Evolutionary conservation across 1,140 invertebrate species (phyloP).

Genomic region (Halotydeus destructor): DNA sequence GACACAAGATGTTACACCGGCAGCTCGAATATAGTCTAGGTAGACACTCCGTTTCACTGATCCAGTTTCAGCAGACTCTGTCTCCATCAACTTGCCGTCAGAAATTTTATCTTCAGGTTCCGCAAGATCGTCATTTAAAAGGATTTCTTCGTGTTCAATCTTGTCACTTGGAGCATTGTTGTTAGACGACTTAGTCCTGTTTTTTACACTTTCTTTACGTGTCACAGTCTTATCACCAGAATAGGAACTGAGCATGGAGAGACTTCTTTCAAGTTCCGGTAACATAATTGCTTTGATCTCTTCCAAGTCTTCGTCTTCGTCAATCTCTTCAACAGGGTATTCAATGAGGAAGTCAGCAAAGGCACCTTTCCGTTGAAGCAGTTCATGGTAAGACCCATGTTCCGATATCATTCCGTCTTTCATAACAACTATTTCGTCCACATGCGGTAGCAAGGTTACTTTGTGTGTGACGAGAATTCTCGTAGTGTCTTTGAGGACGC

Average conservation of each 20-base stretch:
- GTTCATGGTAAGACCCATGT: slow-evolving; percentile 27
- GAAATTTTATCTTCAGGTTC: not conserved
- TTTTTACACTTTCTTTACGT: slow-evolving; percentile 2
- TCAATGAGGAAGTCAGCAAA: slow-evolving; percentile 26
- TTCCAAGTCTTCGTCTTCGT: slow-evolving; percentile 8
- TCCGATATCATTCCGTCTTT: slow-evolving; percentile 40
- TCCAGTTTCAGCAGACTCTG: slow-evolving; percentile 10
- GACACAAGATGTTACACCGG: not conserved
- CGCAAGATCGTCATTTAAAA: not conserved
- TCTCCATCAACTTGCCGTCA: slow-evolving; percentile 32
- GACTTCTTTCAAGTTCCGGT: no score
- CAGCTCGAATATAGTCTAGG: slow-evolving; percentile 4
- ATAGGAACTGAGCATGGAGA: no score
- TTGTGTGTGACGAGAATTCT: slow-evolving; percentile 19
- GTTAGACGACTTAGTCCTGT: not conserved
- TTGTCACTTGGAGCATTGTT: not conserved
- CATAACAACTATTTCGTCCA: slow-evolving; percentile 65
- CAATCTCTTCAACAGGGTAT: slow-evolving; percentile 2
- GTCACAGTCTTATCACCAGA: no score
- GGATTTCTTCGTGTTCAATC: not conserved
- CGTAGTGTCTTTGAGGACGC: slow-evolving; percentile 46
- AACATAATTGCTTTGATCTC: slow-evolving; percentile 13
- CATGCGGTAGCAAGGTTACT: slow-evolving; percentile 47
- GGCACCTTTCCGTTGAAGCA: slow-evolving; percentile 22
- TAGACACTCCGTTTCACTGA: slow-evolving; percentile 13